phyloP scores from a whole-genome alignment of 2,113 vertebrate genomes.

The Entelurus aequoreus region DNA sequence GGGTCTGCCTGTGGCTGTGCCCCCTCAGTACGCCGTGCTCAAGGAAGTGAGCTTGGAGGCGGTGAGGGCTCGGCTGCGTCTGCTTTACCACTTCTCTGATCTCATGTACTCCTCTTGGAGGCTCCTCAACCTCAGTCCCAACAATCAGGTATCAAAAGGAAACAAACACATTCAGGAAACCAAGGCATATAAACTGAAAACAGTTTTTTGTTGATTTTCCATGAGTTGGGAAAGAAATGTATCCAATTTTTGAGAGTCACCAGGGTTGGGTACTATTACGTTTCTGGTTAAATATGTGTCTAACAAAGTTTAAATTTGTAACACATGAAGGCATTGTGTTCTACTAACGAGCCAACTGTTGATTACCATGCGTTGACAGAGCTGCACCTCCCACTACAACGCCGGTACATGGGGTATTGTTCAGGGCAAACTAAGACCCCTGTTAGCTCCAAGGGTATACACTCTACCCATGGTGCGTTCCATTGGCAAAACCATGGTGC shows the following conservation, averaged over 20 bases:
- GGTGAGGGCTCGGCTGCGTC: slow-evolving; percentile 67
- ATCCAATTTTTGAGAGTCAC: too few relatives aligned
- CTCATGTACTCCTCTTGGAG: slow-evolving; percentile 81
- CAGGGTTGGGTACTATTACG: too few relatives aligned
- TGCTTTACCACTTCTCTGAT: slow-evolving; percentile 80
- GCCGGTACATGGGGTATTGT: slow-evolving; percentile 73
- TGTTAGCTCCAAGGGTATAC: slow-evolving; percentile 75
- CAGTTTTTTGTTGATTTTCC: neutral
- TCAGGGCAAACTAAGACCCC: slow-evolving; percentile 75
- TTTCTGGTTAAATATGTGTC: too few relatives aligned
- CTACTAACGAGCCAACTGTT: neutral
- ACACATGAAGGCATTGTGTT: neutral
- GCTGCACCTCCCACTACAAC: slow-evolving; percentile 71
- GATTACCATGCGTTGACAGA: slow-evolving; percentile 42
- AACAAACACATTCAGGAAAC: neutral
- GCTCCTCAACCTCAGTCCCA: slow-evolving; percentile 74
- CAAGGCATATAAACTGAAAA: neutral
- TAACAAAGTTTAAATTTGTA: too few relatives aligned
- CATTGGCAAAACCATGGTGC: slow-evolving; percentile 79
- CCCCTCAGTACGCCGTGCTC: slow-evolving; percentile 74
- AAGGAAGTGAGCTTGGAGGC: slow-evolving; percentile 72
- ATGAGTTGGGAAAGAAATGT: too few relatives aligned
- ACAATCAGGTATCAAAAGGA: slow-evolving; percentile 62
- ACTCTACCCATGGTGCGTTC: slow-evolving; percentile 76
- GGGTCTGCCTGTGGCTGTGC: slow-evolving; percentile 67